Percentiles rank a stretch among this genome's conserved stretches.
These are phyloP conservation scores for Omphaloscelis lunosa DNA, from an alignment of 2,888 invertebrate genomes.

Conservation along the genomic window DNA sequence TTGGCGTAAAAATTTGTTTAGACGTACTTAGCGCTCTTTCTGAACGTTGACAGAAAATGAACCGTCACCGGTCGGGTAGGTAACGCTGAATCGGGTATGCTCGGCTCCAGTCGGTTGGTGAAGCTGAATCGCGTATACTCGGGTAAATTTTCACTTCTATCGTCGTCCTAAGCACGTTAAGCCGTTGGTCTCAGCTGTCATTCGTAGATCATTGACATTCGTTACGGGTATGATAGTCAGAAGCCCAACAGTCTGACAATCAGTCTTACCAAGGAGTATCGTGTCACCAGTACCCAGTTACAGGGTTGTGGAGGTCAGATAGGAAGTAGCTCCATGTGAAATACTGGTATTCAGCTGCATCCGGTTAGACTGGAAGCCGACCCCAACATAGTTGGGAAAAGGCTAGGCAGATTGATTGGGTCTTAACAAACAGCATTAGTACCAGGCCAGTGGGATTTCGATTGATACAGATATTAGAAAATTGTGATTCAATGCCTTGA, in stretches of 20 bases:
- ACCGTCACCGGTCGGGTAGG: not conserved
- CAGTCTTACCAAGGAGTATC: not conserved
- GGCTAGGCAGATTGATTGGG: not conserved
- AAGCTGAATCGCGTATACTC: no score
- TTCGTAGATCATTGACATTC: not conserved
- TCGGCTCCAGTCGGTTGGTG: not conserved
- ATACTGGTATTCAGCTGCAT: not conserved
- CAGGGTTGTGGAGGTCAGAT: no score
- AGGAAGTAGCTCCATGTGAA: no score
- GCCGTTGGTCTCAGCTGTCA: not conserved
- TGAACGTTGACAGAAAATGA: not conserved
- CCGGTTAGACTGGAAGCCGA: not conserved
- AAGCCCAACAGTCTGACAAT: not conserved
- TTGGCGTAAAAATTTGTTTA: not conserved
- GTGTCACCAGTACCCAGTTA: not conserved
- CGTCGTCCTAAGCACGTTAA: not conserved
- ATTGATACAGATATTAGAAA: not conserved
- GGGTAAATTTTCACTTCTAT: no score
- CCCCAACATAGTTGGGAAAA: not conserved
- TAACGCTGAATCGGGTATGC: not conserved
- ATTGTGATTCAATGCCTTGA: not conserved
- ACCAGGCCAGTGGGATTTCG: not conserved
- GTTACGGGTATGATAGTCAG: not conserved
- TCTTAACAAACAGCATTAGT: not conserved
- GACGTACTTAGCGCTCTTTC: not conserved